phyloP scores from a whole-genome alignment of 2,888 invertebrate genomes.

The Conomelus anceps region DNA sequence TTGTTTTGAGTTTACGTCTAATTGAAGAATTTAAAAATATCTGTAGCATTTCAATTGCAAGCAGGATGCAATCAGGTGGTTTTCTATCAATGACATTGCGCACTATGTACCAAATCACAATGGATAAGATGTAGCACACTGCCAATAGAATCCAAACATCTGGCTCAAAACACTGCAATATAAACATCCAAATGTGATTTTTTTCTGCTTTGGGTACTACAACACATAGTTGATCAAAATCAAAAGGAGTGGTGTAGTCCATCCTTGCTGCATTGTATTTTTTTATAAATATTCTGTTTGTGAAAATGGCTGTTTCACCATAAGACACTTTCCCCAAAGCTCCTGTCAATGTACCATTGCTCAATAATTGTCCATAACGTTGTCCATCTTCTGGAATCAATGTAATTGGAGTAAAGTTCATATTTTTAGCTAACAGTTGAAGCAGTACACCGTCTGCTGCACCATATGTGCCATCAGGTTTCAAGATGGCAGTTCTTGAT shows the following conservation, averaged over 20 bases:
- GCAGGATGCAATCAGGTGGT: background rate
- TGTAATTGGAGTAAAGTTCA: constrained; percentile 2
- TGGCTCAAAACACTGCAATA: background rate
- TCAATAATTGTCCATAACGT: background rate
- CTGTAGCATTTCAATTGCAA: background rate
- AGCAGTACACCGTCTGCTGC: background rate
- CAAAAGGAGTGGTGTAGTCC: background rate
- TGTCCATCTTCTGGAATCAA: background rate
- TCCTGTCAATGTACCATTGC: background rate
- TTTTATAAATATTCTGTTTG: background rate
- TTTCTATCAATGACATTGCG: background rate
- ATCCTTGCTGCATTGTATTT: background rate
- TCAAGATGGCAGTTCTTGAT: background rate
- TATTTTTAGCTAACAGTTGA: background rate
- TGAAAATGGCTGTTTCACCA: background rate
- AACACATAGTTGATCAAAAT: background rate
- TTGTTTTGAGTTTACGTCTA: background rate
- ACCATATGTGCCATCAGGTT: background rate
- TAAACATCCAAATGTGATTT: background rate
- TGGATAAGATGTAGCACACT: background rate
- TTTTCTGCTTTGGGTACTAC: background rate
- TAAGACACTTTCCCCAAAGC: background rate
- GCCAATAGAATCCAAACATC: background rate
- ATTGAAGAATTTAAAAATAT: background rate
- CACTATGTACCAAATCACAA: background rate